Conservation (phyloP, 2,113 vertebrate genomes). For the Prinia subflava region DNA sequence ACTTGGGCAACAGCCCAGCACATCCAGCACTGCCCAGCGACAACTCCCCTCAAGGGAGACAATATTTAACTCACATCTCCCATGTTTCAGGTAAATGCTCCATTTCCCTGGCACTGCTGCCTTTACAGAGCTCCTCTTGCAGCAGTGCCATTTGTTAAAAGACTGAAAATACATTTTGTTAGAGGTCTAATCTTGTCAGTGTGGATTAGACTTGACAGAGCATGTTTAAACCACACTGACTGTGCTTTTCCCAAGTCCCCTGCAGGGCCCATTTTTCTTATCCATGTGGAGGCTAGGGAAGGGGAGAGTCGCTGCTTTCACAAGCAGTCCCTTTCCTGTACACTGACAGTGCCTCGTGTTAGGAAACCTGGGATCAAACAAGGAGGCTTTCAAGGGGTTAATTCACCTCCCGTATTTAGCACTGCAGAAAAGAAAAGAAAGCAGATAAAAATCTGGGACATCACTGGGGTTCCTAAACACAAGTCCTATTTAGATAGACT, state of each 20-base stretch:
- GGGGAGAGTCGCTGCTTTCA: background rate
- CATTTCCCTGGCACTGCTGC: background rate
- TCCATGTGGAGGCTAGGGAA: background rate
- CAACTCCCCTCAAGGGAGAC: background rate
- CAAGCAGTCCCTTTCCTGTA: background rate
- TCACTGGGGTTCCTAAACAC: background rate
- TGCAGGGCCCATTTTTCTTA: background rate
- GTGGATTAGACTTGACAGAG: background rate
- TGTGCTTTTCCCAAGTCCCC: background rate
- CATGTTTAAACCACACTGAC: background rate
- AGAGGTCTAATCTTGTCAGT: background rate
- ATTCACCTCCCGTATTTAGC: background rate
- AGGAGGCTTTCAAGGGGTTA: background rate
- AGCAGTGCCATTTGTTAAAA: background rate
- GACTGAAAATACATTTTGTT: background rate
- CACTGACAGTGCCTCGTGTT: accelerated
- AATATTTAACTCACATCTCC: background rate
- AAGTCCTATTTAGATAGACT: background rate
- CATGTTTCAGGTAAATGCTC: background rate
- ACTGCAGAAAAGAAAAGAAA: background rate
- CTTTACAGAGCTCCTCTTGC: background rate
- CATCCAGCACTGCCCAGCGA: background rate
- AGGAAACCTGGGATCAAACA: background rate
- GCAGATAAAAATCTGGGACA: background rate
- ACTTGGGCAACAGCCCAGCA: background rate